Base-by-base conservation (phyloP, 2,888 invertebrate species). In the Apantesis nais region DNA sequence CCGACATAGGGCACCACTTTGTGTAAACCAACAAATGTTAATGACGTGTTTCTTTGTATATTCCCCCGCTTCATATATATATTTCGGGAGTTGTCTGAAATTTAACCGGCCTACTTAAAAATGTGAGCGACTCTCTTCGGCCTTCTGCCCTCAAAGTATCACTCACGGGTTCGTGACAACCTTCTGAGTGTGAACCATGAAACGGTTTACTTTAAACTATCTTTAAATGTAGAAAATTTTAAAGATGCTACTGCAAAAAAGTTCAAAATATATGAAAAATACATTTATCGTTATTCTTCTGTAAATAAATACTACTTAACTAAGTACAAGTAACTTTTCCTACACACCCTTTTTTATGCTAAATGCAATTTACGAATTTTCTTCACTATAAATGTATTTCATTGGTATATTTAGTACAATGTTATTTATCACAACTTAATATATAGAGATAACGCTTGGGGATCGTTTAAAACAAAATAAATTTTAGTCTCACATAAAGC, bases 401-500 rank as follows among this genome's bases (percentile, higher is more conserved):
- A 67, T 62, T 67, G 37, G 52, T 62, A 48, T 62, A 74, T 70
- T 75, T 68, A 79, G 62, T 80, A 79, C 77, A 64, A 77, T 60
- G 83, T 78, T 77, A 77, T 76, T 76, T 74, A 74, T 66, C 64
- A 44, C 66, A 75, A 76, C 78, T 77, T 75, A 78, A 81, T 80
- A 83, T 78, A 83, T 77, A 84, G 80, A 86, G 80, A 87, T 85
- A 88, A 88, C 87, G 85, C 88, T 85, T 80, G 84, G 83, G 84
- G 85, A 89, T 88, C 89, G 85, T 92, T 93, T 91, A 91, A 90
- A 92, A 92, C 82, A 88, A 90, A 89, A 94, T 93, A 92, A 92
- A 93, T 93, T 87, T 88, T 85, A 80, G 82, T 85, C 82, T 69
- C 86, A 78, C 89, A 90, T 94, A 93, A 94, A 94, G 89, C 93